Percentiles rank a stretch among this genome's conserved stretches.
These are phyloP conservation scores for Phlogophora meticulosa DNA, from an alignment of 2,888 invertebrate species.

Conservation along the genomic window DNA sequence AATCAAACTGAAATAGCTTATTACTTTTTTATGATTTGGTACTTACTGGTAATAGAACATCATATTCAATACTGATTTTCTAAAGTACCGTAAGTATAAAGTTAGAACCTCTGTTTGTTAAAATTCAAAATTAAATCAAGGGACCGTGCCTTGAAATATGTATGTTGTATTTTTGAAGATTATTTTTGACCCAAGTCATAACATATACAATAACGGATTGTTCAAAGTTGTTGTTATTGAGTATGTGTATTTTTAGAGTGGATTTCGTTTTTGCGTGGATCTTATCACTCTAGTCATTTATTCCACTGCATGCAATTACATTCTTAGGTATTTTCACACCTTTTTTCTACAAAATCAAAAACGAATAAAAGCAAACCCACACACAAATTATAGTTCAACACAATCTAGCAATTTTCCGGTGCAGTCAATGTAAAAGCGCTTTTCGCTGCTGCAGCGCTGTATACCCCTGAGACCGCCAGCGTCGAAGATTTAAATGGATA, in stretches of 20 bases:
- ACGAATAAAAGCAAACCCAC: conserved; percentile 33
- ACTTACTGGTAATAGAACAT: background rate
- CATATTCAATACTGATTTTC: background rate
- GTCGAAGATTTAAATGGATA: conserved; percentile 91
- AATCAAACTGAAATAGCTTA: conserved; percentile 38
- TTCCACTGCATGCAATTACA: background rate
- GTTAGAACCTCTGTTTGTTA: background rate
- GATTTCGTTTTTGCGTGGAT: too few species aligned
- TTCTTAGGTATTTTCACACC: background rate
- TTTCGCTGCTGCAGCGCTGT: conserved; percentile 83
- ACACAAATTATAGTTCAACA: conserved; percentile 37
- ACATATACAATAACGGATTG: background rate
- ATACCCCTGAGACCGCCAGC: conserved; percentile 78
- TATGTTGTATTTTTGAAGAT: background rate
- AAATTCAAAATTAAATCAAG: background rate
- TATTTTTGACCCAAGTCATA: background rate
- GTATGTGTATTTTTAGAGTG: background rate
- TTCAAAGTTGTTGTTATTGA: too few species aligned
- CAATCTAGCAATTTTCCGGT: conserved; percentile 67
- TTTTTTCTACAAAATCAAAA: background rate
- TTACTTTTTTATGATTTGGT: conserved; percentile 21
- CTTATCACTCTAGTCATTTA: too few species aligned
- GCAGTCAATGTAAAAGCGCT: conserved; percentile 68
- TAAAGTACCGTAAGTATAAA: background rate
- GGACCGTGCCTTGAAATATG: background rate